Conservation (phyloP, 2,888 invertebrate species). For the Electrophaes corylata region DNA sequence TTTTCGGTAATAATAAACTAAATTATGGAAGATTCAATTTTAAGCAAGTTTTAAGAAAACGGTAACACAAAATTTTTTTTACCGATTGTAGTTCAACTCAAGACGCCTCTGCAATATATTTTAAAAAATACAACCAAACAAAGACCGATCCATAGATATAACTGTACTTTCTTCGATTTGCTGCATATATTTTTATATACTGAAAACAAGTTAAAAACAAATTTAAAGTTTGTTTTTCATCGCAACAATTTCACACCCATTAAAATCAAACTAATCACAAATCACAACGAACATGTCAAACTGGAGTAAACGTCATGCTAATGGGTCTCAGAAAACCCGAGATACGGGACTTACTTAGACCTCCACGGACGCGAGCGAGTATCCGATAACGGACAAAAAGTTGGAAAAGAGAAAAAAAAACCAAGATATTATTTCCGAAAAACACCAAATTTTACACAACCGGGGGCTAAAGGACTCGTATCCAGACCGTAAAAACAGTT, state of each 20-base stretch:
- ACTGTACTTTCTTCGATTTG: no score
- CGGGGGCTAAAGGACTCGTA: conserved; percentile 21
- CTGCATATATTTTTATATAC: background rate
- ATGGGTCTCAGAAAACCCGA: conserved; percentile 41
- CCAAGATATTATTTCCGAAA: conserved; percentile 74
- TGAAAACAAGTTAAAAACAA: background rate
- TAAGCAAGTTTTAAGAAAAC: no score
- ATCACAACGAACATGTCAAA: conserved; percentile 22
- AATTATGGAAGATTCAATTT: no score
- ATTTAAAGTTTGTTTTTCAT: background rate
- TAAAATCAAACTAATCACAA: conserved; percentile 20
- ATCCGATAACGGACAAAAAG: conserved; percentile 82
- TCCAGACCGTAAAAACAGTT: conserved; percentile 13
- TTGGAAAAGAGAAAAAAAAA: conserved; percentile 64
- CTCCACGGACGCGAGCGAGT: conserved; percentile 79
- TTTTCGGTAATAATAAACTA: no score
- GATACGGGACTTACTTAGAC: conserved; percentile 76
- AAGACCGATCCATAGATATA: no score
- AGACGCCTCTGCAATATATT: no score
- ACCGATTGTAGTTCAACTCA: no score
- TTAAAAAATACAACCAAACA: no score
- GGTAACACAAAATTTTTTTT: no score
- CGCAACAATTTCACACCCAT: conserved; percentile 32
- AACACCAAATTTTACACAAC: conserved; percentile 41
- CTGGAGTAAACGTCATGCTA: conserved; percentile 24